A percentile compares a stretch with the other conserved stretches of the same genome.
Conservation (phyloP, 2,888 invertebrate genomes). For the Lottia gigantea region DNA sequence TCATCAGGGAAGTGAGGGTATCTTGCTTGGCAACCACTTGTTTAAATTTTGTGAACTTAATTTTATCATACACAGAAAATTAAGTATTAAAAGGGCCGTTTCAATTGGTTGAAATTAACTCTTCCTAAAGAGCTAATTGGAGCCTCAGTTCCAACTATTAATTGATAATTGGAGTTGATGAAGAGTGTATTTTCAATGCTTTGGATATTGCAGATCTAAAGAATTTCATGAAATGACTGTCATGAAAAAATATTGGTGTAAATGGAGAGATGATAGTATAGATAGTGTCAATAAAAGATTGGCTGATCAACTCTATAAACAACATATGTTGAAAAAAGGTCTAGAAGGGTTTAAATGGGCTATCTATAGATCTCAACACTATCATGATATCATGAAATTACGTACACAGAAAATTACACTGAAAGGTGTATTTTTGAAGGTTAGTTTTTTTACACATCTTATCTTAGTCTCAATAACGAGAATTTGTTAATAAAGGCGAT, state of each 20-base stretch:
- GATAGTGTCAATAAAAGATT: slow-evolving; percentile 32
- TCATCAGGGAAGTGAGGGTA: no score
- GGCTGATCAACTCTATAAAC: slow-evolving; percentile 38
- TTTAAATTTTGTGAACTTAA: no score
- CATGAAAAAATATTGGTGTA: slow-evolving; percentile 33
- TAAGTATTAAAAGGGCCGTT: no score
- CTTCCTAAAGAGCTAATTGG: no score
- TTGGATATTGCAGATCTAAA: slow-evolving; percentile 35
- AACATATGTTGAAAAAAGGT: slow-evolving; percentile 49
- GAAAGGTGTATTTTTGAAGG: slow-evolving; percentile 40
- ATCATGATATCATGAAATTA: slow-evolving; percentile 45
- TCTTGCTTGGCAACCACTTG: no score
- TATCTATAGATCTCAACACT: slow-evolving; percentile 47
- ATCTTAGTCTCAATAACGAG: no score
- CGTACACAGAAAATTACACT: slow-evolving; percentile 37
- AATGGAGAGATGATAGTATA: slow-evolving; percentile 38
- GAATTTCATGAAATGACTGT: slow-evolving; percentile 37
- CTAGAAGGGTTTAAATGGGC: slow-evolving; percentile 56
- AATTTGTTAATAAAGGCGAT: no score
- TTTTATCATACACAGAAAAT: no score
- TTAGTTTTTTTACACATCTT: no score
- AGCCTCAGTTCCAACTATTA: no score
- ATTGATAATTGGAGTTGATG: not conserved
- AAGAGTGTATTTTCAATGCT: not conserved
- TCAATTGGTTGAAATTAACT: no score